Base-by-base conservation (phyloP, 2,797 vertebrate species). In the Craterocephalus amniculus region DNA sequence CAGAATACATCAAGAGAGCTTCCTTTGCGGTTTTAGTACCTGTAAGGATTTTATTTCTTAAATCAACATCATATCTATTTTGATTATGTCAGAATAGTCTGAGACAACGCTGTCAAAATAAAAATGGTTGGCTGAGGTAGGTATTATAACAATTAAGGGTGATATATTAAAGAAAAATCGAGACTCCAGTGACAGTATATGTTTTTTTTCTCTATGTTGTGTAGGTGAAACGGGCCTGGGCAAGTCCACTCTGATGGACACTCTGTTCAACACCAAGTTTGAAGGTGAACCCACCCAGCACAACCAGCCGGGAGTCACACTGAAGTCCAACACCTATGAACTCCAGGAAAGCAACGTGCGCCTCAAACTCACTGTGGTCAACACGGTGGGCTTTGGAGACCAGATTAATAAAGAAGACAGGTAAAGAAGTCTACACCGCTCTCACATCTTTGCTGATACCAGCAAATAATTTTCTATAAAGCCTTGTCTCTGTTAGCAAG, bases 401-500 rank as follows among this genome's bases (percentile, higher is more conserved):
- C 97, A 99, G 89, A 99, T 99, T 81, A 99, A 99, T 89, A 99
- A 99, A 89, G 97, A 99, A 68, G 96, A 99, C 92, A 99, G 98
- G 98, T 99, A 86, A 87, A 45, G 6, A 26, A 45, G n/a, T 29
- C 60, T n/a, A 16, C 1, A 51, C 0, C 48, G 4, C 24, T 48
- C 20, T 54, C 31, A 27, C 6, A 8, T 32, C 11, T 70, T 32
- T 13, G 32, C 12, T 34, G 27, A 76, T 64, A 26, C 48, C 18
- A 36, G 13, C 7, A 34, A 13, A 12, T 58, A 10, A 22, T 22
- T n/a, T 62, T 45, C 38, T 11, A 22, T 32, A 22, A 4, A 49
- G 11, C 48, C 7, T 1, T 7, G 4, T 63, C 55, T 55, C 24
- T 65, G 35, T 66, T 55, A 63, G 43, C 45, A 24, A 20, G 18